Base-by-base conservation (phyloP, 1,140 invertebrate species). In the Pararge aegeria region DNA sequence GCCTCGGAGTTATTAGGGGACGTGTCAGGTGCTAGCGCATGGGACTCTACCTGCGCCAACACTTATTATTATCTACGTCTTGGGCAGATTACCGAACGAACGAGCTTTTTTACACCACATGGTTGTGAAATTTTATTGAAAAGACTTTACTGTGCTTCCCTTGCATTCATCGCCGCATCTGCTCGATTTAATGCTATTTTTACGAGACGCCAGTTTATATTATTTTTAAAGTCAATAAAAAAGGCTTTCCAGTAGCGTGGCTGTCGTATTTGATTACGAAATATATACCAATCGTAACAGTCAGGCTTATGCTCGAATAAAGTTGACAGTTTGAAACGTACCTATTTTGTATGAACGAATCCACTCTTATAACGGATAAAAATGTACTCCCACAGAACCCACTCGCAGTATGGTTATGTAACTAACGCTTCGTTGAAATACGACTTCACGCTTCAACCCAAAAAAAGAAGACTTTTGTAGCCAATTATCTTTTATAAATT, bases 11-110 rank as follows among this genome's bases (percentile, higher is more conserved):
- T 68, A 69, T 64, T 61, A 63, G 53, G 68, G 66, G 49, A 70
- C 70, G 79, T 77, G 79, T 77, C 80, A 80, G 80, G 78, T 82
- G 83, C 68, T 77, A 71, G 67, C 68, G 68, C 56, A 60, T 73
- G 62, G 70, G 64, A 44, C 37, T 54, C 55, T 82, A 82, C 83
- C 79, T 86, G 78, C 62, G 55, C 40, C 59, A 50, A 66, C 19
- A 46, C 16, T 46, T 46, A 20, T 46, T 73, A 70, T 70, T 70
- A 73, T 66, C 50, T 52, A 56, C 53, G 21, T 46, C 51, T 62
- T 64, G 61, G 42, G 42, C 24, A 48, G 65, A 53, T 53, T 51
- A 37, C 16, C 29, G 27, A 19, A 42, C 34, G 12, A 15, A 7
- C 20, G 21, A 49, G 46, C 46, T 27, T 12, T 12, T 49, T 49